Base-by-base conservation (phyloP, 1,140 invertebrate species). In the Diachasmimorpha longicaudata region DNA sequence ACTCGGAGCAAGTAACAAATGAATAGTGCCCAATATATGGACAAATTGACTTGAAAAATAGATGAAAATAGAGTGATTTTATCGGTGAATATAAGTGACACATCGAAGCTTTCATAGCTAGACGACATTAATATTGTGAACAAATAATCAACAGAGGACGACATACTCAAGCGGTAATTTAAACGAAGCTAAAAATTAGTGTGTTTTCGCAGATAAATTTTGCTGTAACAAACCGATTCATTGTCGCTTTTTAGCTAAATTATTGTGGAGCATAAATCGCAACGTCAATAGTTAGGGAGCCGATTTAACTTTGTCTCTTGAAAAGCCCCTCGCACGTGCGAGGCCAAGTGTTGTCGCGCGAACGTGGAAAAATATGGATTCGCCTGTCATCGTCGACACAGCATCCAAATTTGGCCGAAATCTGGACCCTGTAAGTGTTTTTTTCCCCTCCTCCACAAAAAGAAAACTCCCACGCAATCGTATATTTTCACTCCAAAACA, bases 351-450 rank as follows among this genome's bases (percentile, higher is more conserved):
- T 42, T 58, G 44, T 66, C 52, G 58, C 48, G 52, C 68, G 52
- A 55, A 46, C 36, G 19, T 70, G 25, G 76, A 25, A 82, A 81
- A 85, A 85, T 69, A 79, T 89, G 88, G 88, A 89, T 80, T 88
- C 87, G 77, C 85, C 87, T 81, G 82, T 89, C 85, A 87, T 89
- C 83, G 58, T 89, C 81, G 87, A 88, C 83, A 83, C 80, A 81
- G 85, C 87, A 81, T 82, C 85, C 80, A 84, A 87, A 83, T 89
- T 88, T 83, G 86, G 86, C 81, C 84, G 82, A 81, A 82, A 85
- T 85, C 83, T 88, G 85, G 85, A 87, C 79, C 81, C 79, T 74
- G 87, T 89, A 89, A 89, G 87, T 85, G 76, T 63, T 74, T 77
- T 86, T 81, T 75, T 75, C 77, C 31, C 70, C 48, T 42, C 19